Evolutionary conservation across 2,113 vertebrate species (phyloP).

Genomic region (Phrynosoma blainvillii): DNA sequence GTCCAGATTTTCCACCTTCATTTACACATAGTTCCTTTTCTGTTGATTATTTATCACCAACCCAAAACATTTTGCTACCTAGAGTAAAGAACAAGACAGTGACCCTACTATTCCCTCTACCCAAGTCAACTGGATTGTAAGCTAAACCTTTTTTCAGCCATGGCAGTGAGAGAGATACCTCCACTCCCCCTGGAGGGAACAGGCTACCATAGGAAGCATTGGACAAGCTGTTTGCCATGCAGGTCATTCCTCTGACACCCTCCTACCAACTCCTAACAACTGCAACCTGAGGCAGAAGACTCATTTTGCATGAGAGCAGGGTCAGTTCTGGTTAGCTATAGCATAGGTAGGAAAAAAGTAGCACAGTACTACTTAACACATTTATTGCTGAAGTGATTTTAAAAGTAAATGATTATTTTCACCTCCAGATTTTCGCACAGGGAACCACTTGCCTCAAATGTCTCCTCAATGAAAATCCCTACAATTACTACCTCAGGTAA

Average conservation of each 20-base stretch:
- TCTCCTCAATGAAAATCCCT: background rate
- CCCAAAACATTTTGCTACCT: too few relatives aligned
- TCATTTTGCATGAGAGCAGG: too few relatives aligned
- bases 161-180: too few relatives aligned
- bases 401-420: background rate
- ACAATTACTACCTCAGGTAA: background rate
- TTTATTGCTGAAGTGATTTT: background rate
- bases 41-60: background rate
- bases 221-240: background rate
- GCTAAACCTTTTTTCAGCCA: too few relatives aligned
- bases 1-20: conserved; percentile 7
- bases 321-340: background rate
- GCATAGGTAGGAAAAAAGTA: background rate
- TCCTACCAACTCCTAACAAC: too few relatives aligned
- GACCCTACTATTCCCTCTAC: too few relatives aligned
- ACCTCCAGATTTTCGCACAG: background rate
- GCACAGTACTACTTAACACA: background rate
- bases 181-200: background rate
- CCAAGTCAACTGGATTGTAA: too few relatives aligned
- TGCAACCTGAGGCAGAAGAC: too few relatives aligned
- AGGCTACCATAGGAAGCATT: background rate
- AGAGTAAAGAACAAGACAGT: too few relatives aligned
- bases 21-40: background rate
- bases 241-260: too few relatives aligned
- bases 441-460: background rate